Conservation (phyloP, 2,888 invertebrate species). For the Volucella inanis region DNA sequence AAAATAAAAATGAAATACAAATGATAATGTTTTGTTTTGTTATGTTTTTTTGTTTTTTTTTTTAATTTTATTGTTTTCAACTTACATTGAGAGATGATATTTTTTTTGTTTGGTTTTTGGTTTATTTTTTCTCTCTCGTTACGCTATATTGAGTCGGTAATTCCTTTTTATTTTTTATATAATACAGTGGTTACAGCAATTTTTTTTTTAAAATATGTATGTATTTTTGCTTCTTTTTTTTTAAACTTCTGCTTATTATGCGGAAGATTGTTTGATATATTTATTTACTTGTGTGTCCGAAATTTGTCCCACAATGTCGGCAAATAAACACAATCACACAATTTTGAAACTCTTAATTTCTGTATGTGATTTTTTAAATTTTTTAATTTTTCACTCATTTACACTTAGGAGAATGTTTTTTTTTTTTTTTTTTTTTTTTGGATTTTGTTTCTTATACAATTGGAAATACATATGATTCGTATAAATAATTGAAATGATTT, state of each 20-base stretch:
- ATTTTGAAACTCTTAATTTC: constrained; percentile 71
- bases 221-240: constrained; percentile 38
- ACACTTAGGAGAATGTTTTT: constrained; percentile 36
- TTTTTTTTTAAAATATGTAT: constrained; percentile 25
- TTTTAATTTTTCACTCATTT: constrained; percentile 50
- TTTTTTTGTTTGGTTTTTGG: not conserved
- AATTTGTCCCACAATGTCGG: constrained; percentile 16
- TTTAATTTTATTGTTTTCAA: constrained; percentile 61
- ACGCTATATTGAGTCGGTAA: constrained; percentile 68
- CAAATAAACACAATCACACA: constrained; percentile 57
- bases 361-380: constrained; percentile 29
- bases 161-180: constrained; percentile 45
- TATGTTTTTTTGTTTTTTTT: constrained; percentile 19
- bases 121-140: constrained; percentile 37
- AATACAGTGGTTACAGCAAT: constrained; percentile 70
- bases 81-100: constrained; percentile 62
- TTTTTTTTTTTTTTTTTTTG: constrained; percentile 8
- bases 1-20: constrained; percentile 36
- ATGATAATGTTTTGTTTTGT: constrained; percentile 40
- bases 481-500: constrained; percentile 29
- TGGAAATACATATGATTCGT: constrained; percentile 34
- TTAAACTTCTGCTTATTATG: constrained; percentile 44
- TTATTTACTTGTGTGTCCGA: constrained; percentile 24
- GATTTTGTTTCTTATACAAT: constrained; percentile 28
- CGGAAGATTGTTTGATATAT: constrained; percentile 65